Evolutionary conservation across 2,888 invertebrate species (phyloP), one percentile per base, ranked within the genome.

Genomic region (Eupithecia centaureata): DNA sequence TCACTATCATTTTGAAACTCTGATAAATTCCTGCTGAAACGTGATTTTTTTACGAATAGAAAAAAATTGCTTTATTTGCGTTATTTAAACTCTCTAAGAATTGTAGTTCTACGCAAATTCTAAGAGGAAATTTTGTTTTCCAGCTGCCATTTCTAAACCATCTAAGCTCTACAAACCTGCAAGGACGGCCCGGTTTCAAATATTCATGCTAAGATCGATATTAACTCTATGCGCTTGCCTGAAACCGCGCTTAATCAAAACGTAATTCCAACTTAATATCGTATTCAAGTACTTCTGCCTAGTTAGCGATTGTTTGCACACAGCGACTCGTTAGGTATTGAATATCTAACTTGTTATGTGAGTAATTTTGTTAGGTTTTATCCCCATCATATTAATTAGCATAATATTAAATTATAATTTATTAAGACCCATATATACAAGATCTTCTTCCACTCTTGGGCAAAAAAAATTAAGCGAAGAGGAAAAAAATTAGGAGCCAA

Each of bases 181-280:
- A 90, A 91, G 91, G 90, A 87, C 90, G 88, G 83, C 76, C 72
- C 73, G 79, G 71, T 81, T 86, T 92, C 87, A 92, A 92, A 92
- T 92, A 92, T 92, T 92, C 91, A 92, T 92, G 85, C 82, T 76
- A 69, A 87, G 88, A 91, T 92, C 92, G 91, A 92, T 92, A 89
- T 86, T 84, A 85, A 83, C 69, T 82, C 80, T 80, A 86, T 88
- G 86, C 87, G 86, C 83, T 80, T 80, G 86, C 83, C 80, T 79
- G 81, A 79, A 77, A 70, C 82, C 86, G 86, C 86, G 85, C 86
- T 86, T 89, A 91, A 91, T 91, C 88, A 88, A 88, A 90, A 86
- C 81, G 86, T 87, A 86, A 87, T 90, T 86, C 80, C 83, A 74
- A 84, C 78, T 83, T 88, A 84, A 88, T 88, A 87, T 86, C 86